phyloP scores from a whole-genome alignment of 1,140 invertebrate genomes.

The Odontomachus brunneus region DNA sequence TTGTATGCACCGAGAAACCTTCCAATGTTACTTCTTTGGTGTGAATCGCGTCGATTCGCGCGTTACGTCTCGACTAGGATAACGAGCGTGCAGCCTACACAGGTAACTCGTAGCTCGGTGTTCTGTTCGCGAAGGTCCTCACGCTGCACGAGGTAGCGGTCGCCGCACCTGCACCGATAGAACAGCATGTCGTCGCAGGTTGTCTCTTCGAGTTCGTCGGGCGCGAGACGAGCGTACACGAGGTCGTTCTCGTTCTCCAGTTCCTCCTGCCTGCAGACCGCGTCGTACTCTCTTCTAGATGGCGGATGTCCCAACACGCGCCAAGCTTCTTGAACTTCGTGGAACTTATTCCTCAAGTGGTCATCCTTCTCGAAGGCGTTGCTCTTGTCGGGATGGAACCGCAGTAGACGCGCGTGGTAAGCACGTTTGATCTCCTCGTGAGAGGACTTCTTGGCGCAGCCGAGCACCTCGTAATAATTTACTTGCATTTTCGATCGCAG shows the following conservation, averaged over 20 bases:
- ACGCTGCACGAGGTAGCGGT: constrained; percentile 85
- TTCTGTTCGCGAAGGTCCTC: constrained; percentile 82
- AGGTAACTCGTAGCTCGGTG: constrained; percentile 85
- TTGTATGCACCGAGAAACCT: too few relatives aligned
- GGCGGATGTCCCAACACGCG: constrained; percentile 86
- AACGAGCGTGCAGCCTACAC: constrained; percentile 89
- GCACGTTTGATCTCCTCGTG: constrained; percentile 87
- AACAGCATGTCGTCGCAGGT: constrained; percentile 80
- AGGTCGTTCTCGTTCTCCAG: constrained; percentile 85
- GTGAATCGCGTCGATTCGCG: not conserved
- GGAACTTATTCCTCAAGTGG: constrained; percentile 84
- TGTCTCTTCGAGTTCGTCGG: constrained; percentile 84
- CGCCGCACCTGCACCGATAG: constrained; percentile 89
- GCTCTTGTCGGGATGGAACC: constrained; percentile 89
- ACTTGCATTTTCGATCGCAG: not conserved
- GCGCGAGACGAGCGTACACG: constrained; percentile 86
- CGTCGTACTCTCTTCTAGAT: constrained; percentile 87
- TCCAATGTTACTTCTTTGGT: too few relatives aligned
- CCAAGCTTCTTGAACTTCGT: constrained; percentile 88
- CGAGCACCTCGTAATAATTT: constrained; percentile 87
- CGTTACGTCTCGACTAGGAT: constrained; percentile 86
- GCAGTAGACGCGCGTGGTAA: constrained; percentile 87
- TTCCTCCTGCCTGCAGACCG: constrained; percentile 83
- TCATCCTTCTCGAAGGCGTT: constrained; percentile 60
- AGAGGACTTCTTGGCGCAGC: constrained; percentile 85